phyloP scores from a whole-genome alignment of 2,113 vertebrate genomes.

The Gasterosteus aculeatus region DNA sequence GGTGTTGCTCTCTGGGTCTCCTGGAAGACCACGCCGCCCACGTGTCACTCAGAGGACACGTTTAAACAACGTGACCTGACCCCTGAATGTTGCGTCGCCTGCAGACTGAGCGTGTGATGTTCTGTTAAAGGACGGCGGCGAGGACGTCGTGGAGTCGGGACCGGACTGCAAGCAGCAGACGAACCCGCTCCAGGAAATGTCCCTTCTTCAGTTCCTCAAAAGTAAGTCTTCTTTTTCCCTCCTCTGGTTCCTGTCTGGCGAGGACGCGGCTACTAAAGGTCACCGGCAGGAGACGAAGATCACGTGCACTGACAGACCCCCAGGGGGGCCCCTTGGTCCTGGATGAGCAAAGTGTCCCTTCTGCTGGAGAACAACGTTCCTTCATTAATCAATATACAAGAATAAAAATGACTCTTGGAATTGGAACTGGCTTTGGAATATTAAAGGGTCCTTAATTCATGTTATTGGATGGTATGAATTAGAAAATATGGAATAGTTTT shows the following conservation, averaged over 20 bases:
- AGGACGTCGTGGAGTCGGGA: neutral
- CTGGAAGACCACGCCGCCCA: neutral
- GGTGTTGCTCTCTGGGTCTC: neutral
- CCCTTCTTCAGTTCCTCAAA: slow-evolving; percentile 87
- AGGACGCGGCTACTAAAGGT: neutral
- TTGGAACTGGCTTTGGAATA: too few species aligned
- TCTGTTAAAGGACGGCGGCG: slow-evolving; percentile 50
- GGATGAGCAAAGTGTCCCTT: too few species aligned
- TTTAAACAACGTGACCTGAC: neutral
- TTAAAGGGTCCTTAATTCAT: too few species aligned
- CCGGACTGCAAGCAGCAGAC: slow-evolving; percentile 41
- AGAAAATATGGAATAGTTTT: too few species aligned
- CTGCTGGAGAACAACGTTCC: too few species aligned
- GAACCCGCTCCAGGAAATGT: slow-evolving; percentile 54
- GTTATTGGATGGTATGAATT: too few species aligned
- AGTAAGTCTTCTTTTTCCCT: slow-evolving; percentile 74
- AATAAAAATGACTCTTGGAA: too few species aligned
- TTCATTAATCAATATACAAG: too few species aligned
- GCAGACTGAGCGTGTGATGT: slow-evolving; percentile 19
- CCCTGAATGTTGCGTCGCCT: neutral
- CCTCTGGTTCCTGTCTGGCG: slow-evolving; percentile 37
- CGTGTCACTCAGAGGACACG: neutral
- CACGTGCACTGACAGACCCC: neutral
- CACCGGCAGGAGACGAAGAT: neutral
- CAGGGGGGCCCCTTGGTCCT: too few species aligned